A percentile compares a stretch with the other conserved stretches of the same genome.
phyloP scores from a whole-genome alignment of 2,113 vertebrate species.

The Parus major region DNA sequence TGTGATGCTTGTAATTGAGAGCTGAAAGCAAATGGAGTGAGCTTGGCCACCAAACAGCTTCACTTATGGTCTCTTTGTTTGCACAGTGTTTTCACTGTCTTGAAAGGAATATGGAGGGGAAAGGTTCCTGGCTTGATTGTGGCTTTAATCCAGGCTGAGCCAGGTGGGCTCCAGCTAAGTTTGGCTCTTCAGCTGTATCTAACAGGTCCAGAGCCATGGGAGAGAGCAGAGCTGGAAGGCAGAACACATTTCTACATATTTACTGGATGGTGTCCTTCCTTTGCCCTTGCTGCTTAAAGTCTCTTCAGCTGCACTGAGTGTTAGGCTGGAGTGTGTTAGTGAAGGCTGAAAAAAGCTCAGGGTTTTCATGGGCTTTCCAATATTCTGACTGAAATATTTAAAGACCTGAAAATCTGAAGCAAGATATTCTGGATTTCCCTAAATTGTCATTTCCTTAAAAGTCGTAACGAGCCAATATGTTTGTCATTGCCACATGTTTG shows the following conservation, averaged over 20 bases:
- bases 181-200: neutral
- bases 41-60: neutral
- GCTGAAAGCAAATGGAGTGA: neutral
- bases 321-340: neutral
- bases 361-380: neutral
- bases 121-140: neutral
- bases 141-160: neutral
- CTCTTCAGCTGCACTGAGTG: neutral
- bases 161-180: neutral
- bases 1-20: neutral
- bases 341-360: neutral
- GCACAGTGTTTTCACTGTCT: neutral
- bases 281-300: neutral
- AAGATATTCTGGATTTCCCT: neutral
- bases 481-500: neutral
- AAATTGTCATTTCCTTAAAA: neutral
- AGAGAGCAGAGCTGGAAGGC: neutral
- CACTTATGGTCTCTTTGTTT: neutral
- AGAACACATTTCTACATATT: neutral
- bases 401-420: neutral
- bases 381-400: neutral
- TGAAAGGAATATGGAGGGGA: neutral
- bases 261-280: neutral
- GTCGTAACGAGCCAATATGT: neutral
- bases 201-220: neutral